Evolutionary conservation across 2,888 invertebrate genomes (phyloP).

Genomic region (Drosophila yooni): DNA sequence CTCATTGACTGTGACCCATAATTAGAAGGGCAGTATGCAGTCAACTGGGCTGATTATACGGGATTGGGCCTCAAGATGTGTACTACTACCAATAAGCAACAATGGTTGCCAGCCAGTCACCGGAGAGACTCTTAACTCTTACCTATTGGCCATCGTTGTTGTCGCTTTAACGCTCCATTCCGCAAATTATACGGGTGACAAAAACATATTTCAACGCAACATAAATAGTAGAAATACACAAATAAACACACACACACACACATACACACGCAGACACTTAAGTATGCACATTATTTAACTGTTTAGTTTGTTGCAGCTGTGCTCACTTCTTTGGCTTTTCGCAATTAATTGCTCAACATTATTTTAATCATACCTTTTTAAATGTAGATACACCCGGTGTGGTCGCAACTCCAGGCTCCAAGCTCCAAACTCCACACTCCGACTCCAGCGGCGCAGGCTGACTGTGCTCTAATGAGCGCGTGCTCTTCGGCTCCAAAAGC

Average conservation of each 20-base stretch:
- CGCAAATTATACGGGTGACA: conserved; percentile 81
- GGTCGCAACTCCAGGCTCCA: conserved; percentile 39
- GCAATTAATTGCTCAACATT: conserved; percentile 80
- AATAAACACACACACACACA: conserved; percentile 17
- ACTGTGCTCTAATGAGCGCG: conserved; percentile 76
- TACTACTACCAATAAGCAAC: conserved; percentile 36
- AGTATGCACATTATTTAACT: conserved; percentile 46
- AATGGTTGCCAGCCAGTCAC: conserved; percentile 41
- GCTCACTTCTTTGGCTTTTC: conserved; percentile 53
- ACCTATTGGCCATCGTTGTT: conserved; percentile 54
- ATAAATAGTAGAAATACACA: conserved; percentile 60
- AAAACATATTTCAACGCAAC: conserved; percentile 71
- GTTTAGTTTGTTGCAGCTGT: conserved; percentile 69
- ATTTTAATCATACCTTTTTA: conserved; percentile 72
- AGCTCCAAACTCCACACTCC: conserved; percentile 20
- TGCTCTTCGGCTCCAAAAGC: conserved; percentile 62
- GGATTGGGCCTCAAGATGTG: conserved; percentile 77
- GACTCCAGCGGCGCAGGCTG: conserved; percentile 42
- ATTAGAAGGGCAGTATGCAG: conserved; percentile 69
- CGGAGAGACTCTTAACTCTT: conserved; percentile 19
- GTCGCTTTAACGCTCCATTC: conserved; percentile 77
- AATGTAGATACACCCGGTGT: conserved; percentile 73
- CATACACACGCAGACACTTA: conserved; percentile 8
- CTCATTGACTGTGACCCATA: conserved; percentile 78
- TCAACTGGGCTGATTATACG: conserved; percentile 69